phyloP scores from a whole-genome alignment of 2,888 invertebrate species.

The Coronaproctus castanopsis region DNA sequence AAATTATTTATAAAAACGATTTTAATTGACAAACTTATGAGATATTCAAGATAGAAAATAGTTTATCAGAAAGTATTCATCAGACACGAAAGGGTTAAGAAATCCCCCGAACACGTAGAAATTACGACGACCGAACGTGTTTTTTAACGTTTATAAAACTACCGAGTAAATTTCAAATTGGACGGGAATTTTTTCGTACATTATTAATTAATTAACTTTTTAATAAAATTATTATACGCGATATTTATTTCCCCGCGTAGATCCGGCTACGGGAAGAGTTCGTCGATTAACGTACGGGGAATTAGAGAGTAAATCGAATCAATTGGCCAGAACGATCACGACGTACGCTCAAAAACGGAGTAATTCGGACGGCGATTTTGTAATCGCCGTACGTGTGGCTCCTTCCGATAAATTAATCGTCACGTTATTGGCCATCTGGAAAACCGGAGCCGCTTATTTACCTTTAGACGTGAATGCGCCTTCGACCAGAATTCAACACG shows the following conservation, averaged over 20 bases:
- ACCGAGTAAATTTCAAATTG: too few relatives aligned
- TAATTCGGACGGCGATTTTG: conserved; percentile 47
- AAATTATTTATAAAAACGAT: too few relatives aligned
- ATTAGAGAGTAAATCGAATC: conserved; percentile 13
- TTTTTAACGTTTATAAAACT: too few relatives aligned
- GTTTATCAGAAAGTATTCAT: too few relatives aligned
- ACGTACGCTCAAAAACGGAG: neutral
- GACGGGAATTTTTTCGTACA: neutral
- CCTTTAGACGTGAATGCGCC: conserved; percentile 59
- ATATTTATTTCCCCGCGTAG: too few relatives aligned
- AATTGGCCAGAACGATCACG: conserved; percentile 12
- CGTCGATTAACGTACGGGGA: conserved; percentile 8
- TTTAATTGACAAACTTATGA: too few relatives aligned
- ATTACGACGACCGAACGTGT: too few relatives aligned
- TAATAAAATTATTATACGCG: too few relatives aligned
- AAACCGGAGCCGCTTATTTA: conserved; percentile 64
- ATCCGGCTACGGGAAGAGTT: too few relatives aligned
- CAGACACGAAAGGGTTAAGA: too few relatives aligned
- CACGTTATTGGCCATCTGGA: conserved; percentile 51
- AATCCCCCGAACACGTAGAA: too few relatives aligned
- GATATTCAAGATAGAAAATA: too few relatives aligned
- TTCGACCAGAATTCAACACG: conserved; percentile 48
- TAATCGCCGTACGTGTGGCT: conserved; percentile 58
- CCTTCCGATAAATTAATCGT: conserved; percentile 48
- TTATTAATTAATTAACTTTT: neutral